Evolutionary conservation across 2,797 vertebrate species (phyloP), one percentile per base, ranked within the genome.

Genomic region (Phalanger gymnotis): DNA sequence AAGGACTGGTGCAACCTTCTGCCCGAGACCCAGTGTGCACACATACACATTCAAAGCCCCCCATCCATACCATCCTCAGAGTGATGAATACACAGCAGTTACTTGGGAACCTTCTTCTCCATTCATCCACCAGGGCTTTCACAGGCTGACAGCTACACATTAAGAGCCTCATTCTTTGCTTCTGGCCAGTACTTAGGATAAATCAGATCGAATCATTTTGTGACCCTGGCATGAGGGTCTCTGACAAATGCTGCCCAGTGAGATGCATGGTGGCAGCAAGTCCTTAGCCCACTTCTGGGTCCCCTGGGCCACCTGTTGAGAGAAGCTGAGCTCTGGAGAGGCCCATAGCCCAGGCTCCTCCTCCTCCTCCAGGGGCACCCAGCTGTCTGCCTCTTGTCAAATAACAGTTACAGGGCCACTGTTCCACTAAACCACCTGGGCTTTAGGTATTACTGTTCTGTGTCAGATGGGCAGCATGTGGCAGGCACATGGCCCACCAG

Each of bases 31-130:
- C 12, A 3, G 31, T 40, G 73, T 34, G 28, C 14, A n/a, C 34
- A 89, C 51, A 3, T 12, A 30, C 0, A 52, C 27, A 3, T 2
- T 5, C 73, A 93, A 53, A 14, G 53, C 61, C 0, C 57, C 57
- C 47, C 2, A 13, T 11, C 0, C 2, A 0, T 7, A 30, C 55
- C 14, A 0, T 0, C 57, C 30, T 31, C 27, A 5, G 31, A 1
- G n/a, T 2, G 53, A 90, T 30, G 53, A 53, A 53, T 53, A 51
- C 11, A 5, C 53, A 90, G 89, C 2, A 30, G 31, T 53, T 53
- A 13, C 25, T 34, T 53, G 89, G 53, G 89, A 53, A 3, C 5
- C 22, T 66, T 13, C 10, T 0, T 0, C 14, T 87, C 6, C 53
- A 34, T 1, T 91, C 3, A 5, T 19, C 1, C 54, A 54, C 56